Evolutionary conservation across 2,888 invertebrate genomes (phyloP).

Genomic region (Cabera pusaria): DNA sequence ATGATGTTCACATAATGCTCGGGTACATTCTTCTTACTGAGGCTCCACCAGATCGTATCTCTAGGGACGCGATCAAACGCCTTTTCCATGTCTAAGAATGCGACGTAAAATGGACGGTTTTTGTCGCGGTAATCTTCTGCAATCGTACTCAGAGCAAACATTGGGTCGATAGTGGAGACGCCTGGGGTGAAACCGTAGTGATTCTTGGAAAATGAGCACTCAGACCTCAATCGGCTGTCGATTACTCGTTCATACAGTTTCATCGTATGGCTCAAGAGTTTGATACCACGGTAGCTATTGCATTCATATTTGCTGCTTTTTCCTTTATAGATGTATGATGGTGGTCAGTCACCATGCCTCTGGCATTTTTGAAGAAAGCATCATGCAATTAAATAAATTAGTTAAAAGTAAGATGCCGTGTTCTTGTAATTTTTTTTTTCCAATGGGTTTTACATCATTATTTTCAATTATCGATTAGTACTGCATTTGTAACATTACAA

Average conservation of each 20-base stretch:
- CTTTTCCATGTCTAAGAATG: constrained; percentile 2
- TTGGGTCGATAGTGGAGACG: constrained; percentile 2
- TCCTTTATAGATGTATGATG: too few relatives aligned
- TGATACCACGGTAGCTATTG: constrained; percentile 1
- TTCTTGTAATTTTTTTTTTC: too few relatives aligned
- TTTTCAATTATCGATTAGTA: too few relatives aligned
- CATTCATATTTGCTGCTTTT: constrained; percentile 1
- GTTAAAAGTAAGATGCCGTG: too few relatives aligned
- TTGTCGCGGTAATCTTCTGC: neutral
- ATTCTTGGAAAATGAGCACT: constrained; percentile 1
- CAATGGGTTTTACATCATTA: too few relatives aligned
- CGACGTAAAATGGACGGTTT: constrained; percentile 1
- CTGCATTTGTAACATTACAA: too few relatives aligned
- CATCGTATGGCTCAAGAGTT: constrained; percentile 4
- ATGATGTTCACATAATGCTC: neutral
- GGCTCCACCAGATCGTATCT: constrained; percentile 3
- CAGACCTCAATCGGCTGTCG: constrained; percentile 2
- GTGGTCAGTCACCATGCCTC: too few relatives aligned
- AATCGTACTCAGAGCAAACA: constrained; percentile 1
- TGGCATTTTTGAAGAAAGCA: too few relatives aligned
- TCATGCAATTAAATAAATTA: too few relatives aligned
- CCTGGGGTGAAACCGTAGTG: too few relatives aligned
- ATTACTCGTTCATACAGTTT: constrained; percentile 4
- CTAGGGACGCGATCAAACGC: constrained; percentile 5
- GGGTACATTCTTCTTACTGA: constrained; percentile 2